Percentiles rank a stretch among this genome's conserved stretches.
phyloP scores from a whole-genome alignment of 2,888 invertebrate genomes.

The Thera obeliscata region DNA sequence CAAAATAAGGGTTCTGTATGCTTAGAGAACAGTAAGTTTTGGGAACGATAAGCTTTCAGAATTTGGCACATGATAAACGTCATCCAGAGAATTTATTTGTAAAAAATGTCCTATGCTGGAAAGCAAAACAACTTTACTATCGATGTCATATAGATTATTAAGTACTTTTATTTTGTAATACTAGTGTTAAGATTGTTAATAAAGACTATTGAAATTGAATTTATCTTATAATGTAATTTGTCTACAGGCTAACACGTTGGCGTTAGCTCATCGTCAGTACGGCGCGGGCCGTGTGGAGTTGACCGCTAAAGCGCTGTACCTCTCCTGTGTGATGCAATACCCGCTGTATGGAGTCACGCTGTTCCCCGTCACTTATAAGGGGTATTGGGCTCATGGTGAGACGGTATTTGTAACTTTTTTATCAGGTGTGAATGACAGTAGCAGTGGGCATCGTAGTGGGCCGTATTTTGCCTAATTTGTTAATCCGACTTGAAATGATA shows the following conservation, averaged over 20 bases:
- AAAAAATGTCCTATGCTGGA: too few species aligned
- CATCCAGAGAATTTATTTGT: neutral
- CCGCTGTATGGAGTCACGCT: constrained; percentile 95
- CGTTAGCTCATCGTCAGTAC: constrained; percentile 95
- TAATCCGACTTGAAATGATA: too few species aligned
- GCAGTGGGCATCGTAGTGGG: neutral
- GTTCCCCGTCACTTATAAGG: constrained; percentile 95
- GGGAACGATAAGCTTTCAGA: neutral
- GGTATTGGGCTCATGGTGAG: constrained; percentile 95
- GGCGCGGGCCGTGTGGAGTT: constrained; percentile 96
- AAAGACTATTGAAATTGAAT: too few species aligned
- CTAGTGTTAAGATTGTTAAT: too few species aligned
- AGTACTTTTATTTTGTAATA: too few species aligned
- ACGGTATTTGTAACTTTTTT: neutral
- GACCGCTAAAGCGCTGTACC: constrained; percentile 95
- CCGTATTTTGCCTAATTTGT: too few species aligned
- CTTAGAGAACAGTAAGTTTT: neutral
- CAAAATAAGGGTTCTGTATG: too few species aligned
- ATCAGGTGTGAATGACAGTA: too few species aligned
- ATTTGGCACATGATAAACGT: too few species aligned
- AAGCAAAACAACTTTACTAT: too few species aligned
- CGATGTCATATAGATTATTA: too few species aligned
- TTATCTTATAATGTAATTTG: neutral
- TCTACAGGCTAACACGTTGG: constrained; percentile 89
- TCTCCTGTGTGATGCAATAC: constrained; percentile 98